Conservation (phyloP, 2,113 vertebrate genomes). For the Chloropsis cyanopogon region DNA sequence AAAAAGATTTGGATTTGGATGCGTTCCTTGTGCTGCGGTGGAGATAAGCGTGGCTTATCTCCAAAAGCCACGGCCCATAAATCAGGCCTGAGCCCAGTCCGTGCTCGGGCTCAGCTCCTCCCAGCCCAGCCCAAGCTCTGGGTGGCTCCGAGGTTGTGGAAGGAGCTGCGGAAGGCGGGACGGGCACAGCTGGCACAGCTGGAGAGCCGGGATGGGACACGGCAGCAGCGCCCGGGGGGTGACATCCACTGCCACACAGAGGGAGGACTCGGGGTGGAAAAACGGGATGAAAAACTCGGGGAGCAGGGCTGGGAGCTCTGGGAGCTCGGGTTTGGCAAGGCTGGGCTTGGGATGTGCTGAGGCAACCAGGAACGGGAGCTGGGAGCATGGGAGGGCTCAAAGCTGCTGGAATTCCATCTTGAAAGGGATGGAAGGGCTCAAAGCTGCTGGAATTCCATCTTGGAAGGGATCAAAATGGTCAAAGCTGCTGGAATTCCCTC, state of each 20-base stretch:
- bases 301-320: not conserved
- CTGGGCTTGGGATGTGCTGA: not conserved
- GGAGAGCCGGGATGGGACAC: not conserved
- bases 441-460: not conserved
- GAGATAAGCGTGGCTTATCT: not conserved
- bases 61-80: no score
- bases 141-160: no score
- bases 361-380: not conserved
- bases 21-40: rapidly evolving
- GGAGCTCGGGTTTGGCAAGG: not conserved
- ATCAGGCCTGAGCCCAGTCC: no score
- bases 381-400: not conserved
- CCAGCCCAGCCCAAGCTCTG: no score
- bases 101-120: rapidly evolving
- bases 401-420: not conserved
- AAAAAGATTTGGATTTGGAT: no score
- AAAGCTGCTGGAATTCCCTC: not conserved
- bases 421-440: not conserved
- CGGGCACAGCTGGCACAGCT: not conserved
- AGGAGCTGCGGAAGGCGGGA: not conserved
- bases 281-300: not conserved
- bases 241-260: rapidly evolving
- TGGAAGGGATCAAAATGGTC: no score
- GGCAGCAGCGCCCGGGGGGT: rapidly evolving
- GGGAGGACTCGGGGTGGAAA: not conserved